These are phyloP conservation scores for Chrysopilus asiliformis DNA, from an alignment of 2,888 invertebrate species.

Conservation along the genomic window DNA sequence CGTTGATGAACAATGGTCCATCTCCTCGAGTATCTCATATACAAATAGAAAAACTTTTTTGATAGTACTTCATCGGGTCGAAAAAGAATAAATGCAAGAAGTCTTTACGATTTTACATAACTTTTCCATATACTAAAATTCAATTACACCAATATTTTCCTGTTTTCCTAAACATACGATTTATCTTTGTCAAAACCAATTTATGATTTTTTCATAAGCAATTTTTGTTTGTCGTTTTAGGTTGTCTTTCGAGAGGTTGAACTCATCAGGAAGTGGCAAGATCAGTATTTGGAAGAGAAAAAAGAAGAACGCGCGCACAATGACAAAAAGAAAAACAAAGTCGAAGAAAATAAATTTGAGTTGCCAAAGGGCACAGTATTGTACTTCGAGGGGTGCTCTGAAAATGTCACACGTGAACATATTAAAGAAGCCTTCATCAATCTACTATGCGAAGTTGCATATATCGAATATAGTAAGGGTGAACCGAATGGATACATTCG, in stretches of 20 bases:
- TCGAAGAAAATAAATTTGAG: conserved; percentile 7
- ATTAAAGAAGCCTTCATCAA: conserved; percentile 52
- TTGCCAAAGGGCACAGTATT: conserved; percentile 64
- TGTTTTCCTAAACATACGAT: too few species aligned
- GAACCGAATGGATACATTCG: conserved; percentile 61
- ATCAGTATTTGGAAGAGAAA: conserved; percentile 52
- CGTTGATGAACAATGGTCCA: too few species aligned
- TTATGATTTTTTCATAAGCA: conserved; percentile 1
- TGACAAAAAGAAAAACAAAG: conserved; percentile 27
- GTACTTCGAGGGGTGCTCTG: conserved; percentile 50
- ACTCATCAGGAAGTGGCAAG: conserved; percentile 55
- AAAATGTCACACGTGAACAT: conserved; percentile 46
- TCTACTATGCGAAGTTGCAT: conserved; percentile 44
- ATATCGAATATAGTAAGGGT: conserved; percentile 62
- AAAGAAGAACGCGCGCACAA: conserved; percentile 47
- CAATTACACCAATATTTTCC: too few species aligned
- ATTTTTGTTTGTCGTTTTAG: neutral
- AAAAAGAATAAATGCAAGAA: too few species aligned
- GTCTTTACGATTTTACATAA: neutral
- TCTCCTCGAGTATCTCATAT: too few species aligned
- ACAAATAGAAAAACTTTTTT: too few species aligned
- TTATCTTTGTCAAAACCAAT: too few species aligned
- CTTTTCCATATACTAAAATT: too few species aligned
- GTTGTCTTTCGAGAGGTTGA: conserved; percentile 54
- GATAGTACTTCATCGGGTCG: too few species aligned